Percentiles rank a stretch among this genome's conserved stretches.
phyloP scores from a whole-genome alignment of 2,113 vertebrate species.

The Leucopsar rothschildi region DNA sequence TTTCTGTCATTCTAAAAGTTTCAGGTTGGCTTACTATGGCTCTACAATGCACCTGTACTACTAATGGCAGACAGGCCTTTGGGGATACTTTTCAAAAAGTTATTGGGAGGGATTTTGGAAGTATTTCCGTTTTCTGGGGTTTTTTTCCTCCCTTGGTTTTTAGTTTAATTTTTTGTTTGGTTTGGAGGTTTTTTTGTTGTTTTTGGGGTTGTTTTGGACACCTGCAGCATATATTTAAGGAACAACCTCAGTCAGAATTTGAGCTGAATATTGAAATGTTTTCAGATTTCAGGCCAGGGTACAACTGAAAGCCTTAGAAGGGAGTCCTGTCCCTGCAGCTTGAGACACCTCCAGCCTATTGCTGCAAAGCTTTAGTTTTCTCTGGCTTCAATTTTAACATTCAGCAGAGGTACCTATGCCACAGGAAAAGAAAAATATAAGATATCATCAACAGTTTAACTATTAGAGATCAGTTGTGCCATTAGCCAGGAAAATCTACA shows the following conservation, averaged over 20 bases:
- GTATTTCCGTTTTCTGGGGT: neutral
- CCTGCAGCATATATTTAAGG: neutral
- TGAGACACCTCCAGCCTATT: neutral
- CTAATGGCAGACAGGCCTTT: neutral
- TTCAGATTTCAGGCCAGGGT: neutral
- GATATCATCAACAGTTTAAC: neutral
- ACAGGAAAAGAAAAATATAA: neutral
- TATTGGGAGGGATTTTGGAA: fast-evolving
- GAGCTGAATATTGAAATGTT: neutral
- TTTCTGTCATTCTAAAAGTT: neutral
- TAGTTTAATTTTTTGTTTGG: neutral
- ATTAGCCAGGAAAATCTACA: neutral
- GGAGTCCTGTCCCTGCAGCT: neutral
- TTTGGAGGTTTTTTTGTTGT: neutral
- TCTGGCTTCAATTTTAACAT: neutral
- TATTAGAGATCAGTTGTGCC: neutral
- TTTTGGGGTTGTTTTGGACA: fast-evolving
- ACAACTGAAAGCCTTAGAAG: neutral
- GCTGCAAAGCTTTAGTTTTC: neutral
- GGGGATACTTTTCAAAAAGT: neutral
- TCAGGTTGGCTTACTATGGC: neutral
- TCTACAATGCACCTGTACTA: neutral
- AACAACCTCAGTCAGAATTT: neutral
- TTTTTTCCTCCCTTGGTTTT: neutral
- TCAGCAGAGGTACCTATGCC: neutral